phyloP scores from a whole-genome alignment of 2,797 vertebrate species.

The Ctenochaetus hawaiiensis region DNA sequence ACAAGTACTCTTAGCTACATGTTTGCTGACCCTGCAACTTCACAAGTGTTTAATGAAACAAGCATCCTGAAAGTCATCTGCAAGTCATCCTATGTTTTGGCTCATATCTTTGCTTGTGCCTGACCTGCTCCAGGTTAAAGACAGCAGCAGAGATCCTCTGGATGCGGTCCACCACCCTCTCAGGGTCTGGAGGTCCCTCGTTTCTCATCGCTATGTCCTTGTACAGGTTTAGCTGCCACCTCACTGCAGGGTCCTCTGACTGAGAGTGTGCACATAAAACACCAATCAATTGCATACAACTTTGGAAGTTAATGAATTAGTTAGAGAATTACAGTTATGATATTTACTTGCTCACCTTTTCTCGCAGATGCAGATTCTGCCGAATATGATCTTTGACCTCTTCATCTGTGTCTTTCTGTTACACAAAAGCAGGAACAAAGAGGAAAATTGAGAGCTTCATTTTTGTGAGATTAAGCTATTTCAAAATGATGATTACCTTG shows the following conservation, averaged over 20 bases:
- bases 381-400: constrained; percentile 96
- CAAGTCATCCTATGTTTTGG: neutral
- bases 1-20: neutral
- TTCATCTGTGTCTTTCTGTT: constrained; percentile 96
- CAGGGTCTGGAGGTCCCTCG: constrained; percentile 90
- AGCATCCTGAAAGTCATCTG: neutral
- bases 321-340: neutral
- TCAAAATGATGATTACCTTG: neutral
- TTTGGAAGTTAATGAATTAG: neutral
- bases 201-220: constrained; percentile 91
- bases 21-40: neutral
- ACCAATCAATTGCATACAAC: no score
- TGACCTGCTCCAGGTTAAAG: constrained; percentile 97
- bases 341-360: constrained; percentile 87
- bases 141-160: constrained; percentile 99
- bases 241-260: constrained; percentile 97
- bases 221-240: constrained; percentile 98
- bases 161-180: constrained; percentile 92
- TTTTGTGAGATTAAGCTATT: neutral
- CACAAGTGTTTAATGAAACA: neutral
- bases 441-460: neutral
- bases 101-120: constrained; percentile 4
- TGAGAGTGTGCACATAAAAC: constrained; percentile 52
- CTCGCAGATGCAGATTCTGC: constrained; percentile 95
- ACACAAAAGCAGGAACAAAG: constrained; percentile 39